Percentiles rank a stretch among this genome's conserved stretches.
phyloP scores from a whole-genome alignment of 2,888 invertebrate genomes.

The Xylocampa areola region DNA sequence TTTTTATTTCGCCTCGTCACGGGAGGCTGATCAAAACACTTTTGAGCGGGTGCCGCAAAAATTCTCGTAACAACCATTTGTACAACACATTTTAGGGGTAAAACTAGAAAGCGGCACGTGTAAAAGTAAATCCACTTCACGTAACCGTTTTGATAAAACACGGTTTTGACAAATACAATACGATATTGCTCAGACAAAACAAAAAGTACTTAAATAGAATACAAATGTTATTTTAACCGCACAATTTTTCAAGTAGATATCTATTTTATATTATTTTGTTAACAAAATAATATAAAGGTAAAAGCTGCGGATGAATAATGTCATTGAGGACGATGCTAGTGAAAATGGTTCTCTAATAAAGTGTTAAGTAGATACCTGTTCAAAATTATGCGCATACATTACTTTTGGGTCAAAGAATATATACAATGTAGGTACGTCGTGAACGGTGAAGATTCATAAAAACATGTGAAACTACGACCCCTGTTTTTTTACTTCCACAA shows the following conservation, averaged over 20 bases:
- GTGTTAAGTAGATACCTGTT: slow-evolving; percentile 62
- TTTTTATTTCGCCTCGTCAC: slow-evolving; percentile 72
- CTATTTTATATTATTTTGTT: too few relatives aligned
- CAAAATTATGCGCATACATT: slow-evolving; percentile 66
- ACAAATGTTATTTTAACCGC: too few relatives aligned
- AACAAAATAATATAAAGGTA: slow-evolving; percentile 42
- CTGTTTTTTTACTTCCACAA: slow-evolving; percentile 13
- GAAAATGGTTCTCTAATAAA: slow-evolving; percentile 59
- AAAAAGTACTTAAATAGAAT: too few relatives aligned
- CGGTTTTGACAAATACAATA: slow-evolving; percentile 18
- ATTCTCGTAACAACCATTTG: slow-evolving; percentile 59
- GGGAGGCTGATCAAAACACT: slow-evolving; percentile 76
- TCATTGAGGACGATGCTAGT: slow-evolving; percentile 38
- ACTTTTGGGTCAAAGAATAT: slow-evolving; percentile 59
- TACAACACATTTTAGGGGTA: slow-evolving; percentile 47
- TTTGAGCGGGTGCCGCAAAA: slow-evolving; percentile 61
- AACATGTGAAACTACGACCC: slow-evolving; percentile 18
- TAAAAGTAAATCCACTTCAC: not conserved
- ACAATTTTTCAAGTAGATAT: too few relatives aligned
- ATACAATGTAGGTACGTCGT: slow-evolving; percentile 33
- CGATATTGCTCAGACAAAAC: slow-evolving; percentile 17
- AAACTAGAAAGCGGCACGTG: slow-evolving; percentile 35
- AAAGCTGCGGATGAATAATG: slow-evolving; percentile 41
- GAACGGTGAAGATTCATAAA: slow-evolving; percentile 35
- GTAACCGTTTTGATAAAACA: slow-evolving; percentile 23